Conservation (phyloP, 2,888 invertebrate species). For the Agrotis exclamationis region DNA sequence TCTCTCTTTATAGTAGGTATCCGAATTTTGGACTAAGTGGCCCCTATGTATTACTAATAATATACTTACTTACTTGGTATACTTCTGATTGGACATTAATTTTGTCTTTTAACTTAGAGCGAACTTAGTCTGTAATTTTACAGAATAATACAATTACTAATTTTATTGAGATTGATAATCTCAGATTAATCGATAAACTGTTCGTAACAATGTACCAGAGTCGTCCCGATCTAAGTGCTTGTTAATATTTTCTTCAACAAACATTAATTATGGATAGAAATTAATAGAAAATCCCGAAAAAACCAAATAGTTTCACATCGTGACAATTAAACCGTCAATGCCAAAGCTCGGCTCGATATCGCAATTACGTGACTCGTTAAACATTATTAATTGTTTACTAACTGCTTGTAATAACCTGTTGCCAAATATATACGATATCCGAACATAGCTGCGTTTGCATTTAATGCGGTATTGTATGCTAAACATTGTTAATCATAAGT, state of each 20-base stretch:
- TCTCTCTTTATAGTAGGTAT: conserved; percentile 10
- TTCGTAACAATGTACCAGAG: neutral
- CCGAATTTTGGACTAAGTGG: neutral
- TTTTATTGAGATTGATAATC: neutral
- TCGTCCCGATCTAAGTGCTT: neutral
- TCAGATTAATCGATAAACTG: neutral
- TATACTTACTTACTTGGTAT: too few relatives aligned
- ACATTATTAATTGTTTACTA: conserved; percentile 68
- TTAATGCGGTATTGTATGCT: conserved; percentile 55
- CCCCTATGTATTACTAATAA: neutral
- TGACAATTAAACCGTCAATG: conserved; percentile 68
- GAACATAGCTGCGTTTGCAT: conserved; percentile 45
- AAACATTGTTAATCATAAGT: conserved; percentile 41
- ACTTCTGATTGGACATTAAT: too few relatives aligned
- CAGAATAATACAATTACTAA: too few relatives aligned
- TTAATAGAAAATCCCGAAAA: conserved; percentile 33
- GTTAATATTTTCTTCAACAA: neutral
- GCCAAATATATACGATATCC: conserved; percentile 63
- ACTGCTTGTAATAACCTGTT: conserved; percentile 62
- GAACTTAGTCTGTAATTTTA: neutral
- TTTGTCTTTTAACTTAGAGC: neutral
- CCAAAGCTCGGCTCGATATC: conserved; percentile 56
- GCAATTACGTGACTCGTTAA: conserved; percentile 68
- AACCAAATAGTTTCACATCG: conserved; percentile 42
- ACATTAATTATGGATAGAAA: conserved; percentile 3